A percentile compares a stretch with the other conserved stretches of the same genome.
Conservation (phyloP, 2,888 invertebrate species). For the Cephus runcator region DNA sequence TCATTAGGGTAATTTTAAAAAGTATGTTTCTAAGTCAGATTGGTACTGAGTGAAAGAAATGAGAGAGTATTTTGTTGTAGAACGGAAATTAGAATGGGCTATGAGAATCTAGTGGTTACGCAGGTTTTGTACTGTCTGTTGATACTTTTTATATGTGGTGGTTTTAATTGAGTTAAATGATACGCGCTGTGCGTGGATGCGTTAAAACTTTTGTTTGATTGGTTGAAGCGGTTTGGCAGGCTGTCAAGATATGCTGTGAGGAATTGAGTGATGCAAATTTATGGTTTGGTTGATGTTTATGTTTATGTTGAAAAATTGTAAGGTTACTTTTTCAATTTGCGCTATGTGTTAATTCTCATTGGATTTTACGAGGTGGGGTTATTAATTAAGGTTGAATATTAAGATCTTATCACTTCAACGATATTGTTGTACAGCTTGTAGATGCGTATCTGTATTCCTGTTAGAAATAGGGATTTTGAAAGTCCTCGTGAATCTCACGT, state of each 20-base stretch:
- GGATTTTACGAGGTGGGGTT: background rate
- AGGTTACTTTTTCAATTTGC: background rate
- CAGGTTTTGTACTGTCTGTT: background rate
- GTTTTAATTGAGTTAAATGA: background rate
- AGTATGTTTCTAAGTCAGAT: background rate
- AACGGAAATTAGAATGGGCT: background rate
- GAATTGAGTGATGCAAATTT: background rate
- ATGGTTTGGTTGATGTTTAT: background rate
- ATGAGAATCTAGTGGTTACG: background rate
- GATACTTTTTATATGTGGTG: no score
- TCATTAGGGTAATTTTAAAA: background rate
- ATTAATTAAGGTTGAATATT: background rate
- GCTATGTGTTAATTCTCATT: background rate
- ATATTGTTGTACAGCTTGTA: background rate
- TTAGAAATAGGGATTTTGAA: background rate
- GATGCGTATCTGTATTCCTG: background rate
- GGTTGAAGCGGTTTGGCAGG: background rate
- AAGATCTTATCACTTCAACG: background rate
- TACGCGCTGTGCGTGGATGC: background rate
- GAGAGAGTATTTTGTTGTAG: background rate
- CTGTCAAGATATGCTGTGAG: background rate
- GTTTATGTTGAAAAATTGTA: background rate
- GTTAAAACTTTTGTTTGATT: background rate
- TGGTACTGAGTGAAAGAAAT: background rate
- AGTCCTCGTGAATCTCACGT: background rate